phyloP scores from a whole-genome alignment of 1,140 invertebrate genomes.

The Zaprionus lachaisei region DNA sequence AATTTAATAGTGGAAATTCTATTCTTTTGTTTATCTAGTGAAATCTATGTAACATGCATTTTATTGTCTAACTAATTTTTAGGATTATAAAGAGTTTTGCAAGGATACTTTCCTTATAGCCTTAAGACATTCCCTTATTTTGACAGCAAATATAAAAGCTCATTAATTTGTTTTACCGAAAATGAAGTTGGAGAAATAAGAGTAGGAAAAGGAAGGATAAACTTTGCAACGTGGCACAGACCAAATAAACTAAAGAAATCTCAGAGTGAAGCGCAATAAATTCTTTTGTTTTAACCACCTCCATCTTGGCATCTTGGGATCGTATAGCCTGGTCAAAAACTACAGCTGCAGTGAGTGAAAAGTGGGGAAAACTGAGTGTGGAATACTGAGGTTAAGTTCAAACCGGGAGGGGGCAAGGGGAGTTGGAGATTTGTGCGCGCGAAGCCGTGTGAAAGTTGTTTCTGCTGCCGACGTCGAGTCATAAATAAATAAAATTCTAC shows the following conservation, averaged over 20 bases:
- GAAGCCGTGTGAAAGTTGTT: constrained; percentile 57
- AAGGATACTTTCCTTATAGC: too few relatives aligned
- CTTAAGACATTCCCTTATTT: too few relatives aligned
- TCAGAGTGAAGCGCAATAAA: background rate
- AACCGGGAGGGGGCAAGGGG: constrained; percentile 43
- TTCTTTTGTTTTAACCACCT: constrained; percentile 4
- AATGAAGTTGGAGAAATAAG: too few relatives aligned
- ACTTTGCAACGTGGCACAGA: background rate
- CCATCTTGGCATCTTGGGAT: background rate
- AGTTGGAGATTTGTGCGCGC: constrained; percentile 63
- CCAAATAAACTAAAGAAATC: constrained; percentile 1
- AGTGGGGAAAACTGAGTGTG: background rate
- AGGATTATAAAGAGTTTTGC: too few relatives aligned
- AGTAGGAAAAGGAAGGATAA: background rate
- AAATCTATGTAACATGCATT: too few relatives aligned
- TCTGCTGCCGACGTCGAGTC: constrained; percentile 39
- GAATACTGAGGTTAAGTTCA: constrained; percentile 23
- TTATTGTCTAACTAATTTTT: too few relatives aligned
- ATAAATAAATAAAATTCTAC: constrained; percentile 79
- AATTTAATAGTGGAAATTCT: too few relatives aligned
- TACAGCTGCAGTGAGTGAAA: background rate
- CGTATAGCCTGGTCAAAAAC: background rate
- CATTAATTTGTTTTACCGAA: too few relatives aligned
- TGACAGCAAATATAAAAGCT: too few relatives aligned
- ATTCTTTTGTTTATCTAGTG: background rate